Base-by-base conservation (phyloP, 2,113 vertebrate species). In the Vulpes lagopus region DNA sequence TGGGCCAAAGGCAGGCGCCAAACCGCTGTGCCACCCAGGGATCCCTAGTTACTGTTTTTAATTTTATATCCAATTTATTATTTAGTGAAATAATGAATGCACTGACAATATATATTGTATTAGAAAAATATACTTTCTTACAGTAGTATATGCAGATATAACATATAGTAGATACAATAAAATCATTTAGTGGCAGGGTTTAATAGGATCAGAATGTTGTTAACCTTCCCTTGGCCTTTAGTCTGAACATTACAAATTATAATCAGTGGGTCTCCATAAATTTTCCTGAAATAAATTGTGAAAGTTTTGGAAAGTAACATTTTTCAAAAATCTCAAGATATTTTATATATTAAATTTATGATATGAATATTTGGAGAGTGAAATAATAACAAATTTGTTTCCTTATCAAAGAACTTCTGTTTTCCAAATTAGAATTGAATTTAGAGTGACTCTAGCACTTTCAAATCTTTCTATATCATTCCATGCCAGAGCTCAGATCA, bases 381-480 rank as follows among this genome's bases (percentile, higher is more conserved):
- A 96, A 95, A 59, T 55, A 94, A 49, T 71, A 11, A 30, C 53
- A 74, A 49, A 38, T 74, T 80, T 78, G 51, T 73, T 87, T 82
- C 91, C 95, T 98, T 64, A 74, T 23, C 78, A 80, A 96, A 96
- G 12, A 60, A 4, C 0, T 49, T 23, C 23, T 9, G 38, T 91
- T 96, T 97, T 94, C 59, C 19, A 9, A 16, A 91, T 87, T 96
- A 95, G 3, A 94, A 65, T 94, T 96, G 43, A 94, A 90, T 19
- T 87, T 49, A 30, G 30, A 96, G 91, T 93, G 38, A 51, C 23
- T 96, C 22, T 74, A 97, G 30, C 3, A 96, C 49, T 55, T 94
- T 87, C 60, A 95, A 97, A 97, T 94, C 25, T 80, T 95, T 96
- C 78, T 91, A 10, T 3, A 91, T 59, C 49, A 96, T 96, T n/a